These are phyloP conservation scores for Lucilia cuprina DNA, from an alignment of 1,140 invertebrate genomes.

Conservation along the genomic window DNA sequence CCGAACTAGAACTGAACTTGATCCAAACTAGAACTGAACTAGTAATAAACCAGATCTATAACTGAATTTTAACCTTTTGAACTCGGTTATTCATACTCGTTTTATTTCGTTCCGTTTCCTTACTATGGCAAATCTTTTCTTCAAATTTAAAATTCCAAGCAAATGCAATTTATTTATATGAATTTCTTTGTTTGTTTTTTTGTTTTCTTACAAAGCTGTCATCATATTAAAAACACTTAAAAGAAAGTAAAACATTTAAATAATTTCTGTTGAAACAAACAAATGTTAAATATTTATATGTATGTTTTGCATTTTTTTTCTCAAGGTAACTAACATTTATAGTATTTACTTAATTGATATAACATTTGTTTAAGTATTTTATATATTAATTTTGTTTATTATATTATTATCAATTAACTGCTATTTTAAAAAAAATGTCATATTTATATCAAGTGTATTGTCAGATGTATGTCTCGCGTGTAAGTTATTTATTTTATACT, in stretches of 20 bases:
- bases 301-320: background rate
- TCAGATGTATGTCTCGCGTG: constrained; percentile 29
- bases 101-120: too few relatives aligned
- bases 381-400: background rate
- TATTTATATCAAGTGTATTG: constrained; percentile 25
- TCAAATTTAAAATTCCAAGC: too few relatives aligned
- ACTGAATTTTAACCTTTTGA: too few relatives aligned
- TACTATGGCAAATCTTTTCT: too few relatives aligned
- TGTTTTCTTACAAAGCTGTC: background rate
- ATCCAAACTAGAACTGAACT: too few relatives aligned
- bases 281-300: background rate
- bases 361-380: background rate
- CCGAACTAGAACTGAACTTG: too few relatives aligned
- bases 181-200: background rate
- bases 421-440: background rate
- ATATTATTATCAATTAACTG: background rate
- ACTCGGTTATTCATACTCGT: too few relatives aligned
- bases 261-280: background rate
- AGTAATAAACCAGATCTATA: too few relatives aligned
- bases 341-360: background rate
- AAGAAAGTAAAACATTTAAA: background rate
- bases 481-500: background rate
- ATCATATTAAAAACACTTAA: background rate
- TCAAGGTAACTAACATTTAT: background rate
- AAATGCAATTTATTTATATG: too few relatives aligned